Evolutionary conservation across 2,113 vertebrate species (phyloP), one percentile per base, ranked within the genome.

Genomic region (Chinchilla lanigera): DNA sequence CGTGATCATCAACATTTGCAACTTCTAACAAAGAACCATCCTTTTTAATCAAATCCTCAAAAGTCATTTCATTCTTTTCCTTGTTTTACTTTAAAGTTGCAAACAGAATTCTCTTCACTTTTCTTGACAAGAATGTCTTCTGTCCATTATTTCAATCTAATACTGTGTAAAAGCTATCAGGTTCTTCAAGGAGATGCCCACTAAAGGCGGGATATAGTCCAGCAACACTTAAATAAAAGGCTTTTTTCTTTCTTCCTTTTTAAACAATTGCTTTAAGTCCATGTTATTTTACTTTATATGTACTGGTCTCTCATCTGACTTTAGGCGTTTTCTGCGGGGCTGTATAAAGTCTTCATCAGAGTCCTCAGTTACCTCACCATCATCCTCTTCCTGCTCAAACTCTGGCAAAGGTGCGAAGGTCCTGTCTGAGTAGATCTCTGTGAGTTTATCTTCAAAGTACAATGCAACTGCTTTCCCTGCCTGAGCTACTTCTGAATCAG

Each of bases 401-500:
- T 99, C 99, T 28, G 99, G 98, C 92, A 98, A 98, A 88, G 99
- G 99, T 33, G 99, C 99, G 99, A 99, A 99, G 98, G 97, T 99
- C 98, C 99, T 99, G 97, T 99, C 99, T 54, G 99, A 99, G 98
- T 99, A 99, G 95, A 99, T 99, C 98, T 99, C 99, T 98, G 98
- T 98, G 98, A 99, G 98, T 99, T 99, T 99, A 98, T 99, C 99
- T 98, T 99, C 99, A 98, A 99, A 99, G 99, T 99, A 99, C 95
- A 99, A 98, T 93, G 99, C 99, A 98, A 99, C 99, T 94, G 99
- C 99, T 98, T 99, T 99, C 96, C 99, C 99, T 87, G 99, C 99
- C 98, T 99, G 99, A 19, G 99, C 99, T 99, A 99, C 99, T 99
- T 99, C 99, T 52, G 99, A 99, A 98, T 99, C 99, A 98, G 98